Base-by-base conservation (phyloP, 2,888 invertebrate genomes). In the Drosophila greeni region DNA sequence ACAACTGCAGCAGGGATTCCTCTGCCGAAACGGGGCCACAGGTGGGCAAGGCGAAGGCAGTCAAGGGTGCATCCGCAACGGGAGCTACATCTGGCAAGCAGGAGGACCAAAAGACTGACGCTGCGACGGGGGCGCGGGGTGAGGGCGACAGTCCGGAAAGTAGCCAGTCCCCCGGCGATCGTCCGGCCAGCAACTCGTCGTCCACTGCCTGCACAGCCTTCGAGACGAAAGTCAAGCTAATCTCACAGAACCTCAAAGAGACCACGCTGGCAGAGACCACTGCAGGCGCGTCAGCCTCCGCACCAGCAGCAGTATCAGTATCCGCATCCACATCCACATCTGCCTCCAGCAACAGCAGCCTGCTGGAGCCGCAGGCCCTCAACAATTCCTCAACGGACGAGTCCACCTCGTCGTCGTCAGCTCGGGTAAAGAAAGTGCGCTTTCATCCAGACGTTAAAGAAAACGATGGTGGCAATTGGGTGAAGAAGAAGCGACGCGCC, bases 161-260 rank as follows among this genome's bases (percentile, higher is more conserved):
- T 26, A 39, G 57, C 49, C 42, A 43, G 33, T 52, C 52, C n/a
- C 36, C 52, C 9, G 47, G 47, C 31, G 52, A 20, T 6, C 29
- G 37, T 23, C 26, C 34, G 33, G 60, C 47, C 43, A 52, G 55
- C 62, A 60, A 52, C 16, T 42, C 24, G 49, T 65, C 47, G 66
- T 31, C 56, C 62, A 62, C 43, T 53, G 40, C 69, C 53, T 70
- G 65, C 49, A 75, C 80, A 36, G 82, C 80, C 51, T 87, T 86
- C 36, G 87, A 87, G 75, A 81, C 83, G 43, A 87, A 86, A 78
- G 87, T 86, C 9, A 85, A 81, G 74, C 86, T 86, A 57, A 86
- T 86, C 66, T 85, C 87, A 29, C 79, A 86, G 62, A 84, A 86
- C 80, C 84, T 87, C 45, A 86, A 83, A 68, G 87, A 87, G 59